Evolutionary conservation across 1,140 invertebrate species (phyloP), one percentile per base, ranked within the genome.

Genomic region (Tetragonula clypearis): DNA sequence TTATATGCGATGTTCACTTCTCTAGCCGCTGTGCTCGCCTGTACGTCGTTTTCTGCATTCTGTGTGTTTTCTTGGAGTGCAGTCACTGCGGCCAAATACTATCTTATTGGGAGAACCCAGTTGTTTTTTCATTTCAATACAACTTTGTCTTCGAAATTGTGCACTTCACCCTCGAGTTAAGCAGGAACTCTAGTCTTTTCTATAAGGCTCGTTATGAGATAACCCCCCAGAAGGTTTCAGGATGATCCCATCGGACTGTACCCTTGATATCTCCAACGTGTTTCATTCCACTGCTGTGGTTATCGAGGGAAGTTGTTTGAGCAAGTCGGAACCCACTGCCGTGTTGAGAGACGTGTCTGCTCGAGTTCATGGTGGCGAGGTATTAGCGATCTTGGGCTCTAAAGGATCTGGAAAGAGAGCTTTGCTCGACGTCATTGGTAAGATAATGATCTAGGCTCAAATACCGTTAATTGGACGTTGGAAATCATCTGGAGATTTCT

Each of bases 331-430:
- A 58, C 92, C 94, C 0, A 95, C 94, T 11, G 91, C 94, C 8
- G 98, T 99, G 68, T 95, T 99, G 1, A 98, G 98, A 95, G 98
- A 99, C 96, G 97, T 99, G 8, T 98, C 98, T 21, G 96, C 99
- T 73, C 97, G 97, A 84, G 98, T 99, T 0, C 97, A 98, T 92
- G 97, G 98, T 69, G 98, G 98, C 21, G 98, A 99, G 95, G 98
- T 99, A 65, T 96, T 98, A 90, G 98, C 98, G 30, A 97, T 99
- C 84, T 95, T 99, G 14, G 98, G 98, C 14, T 99, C 98, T 0
- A 99, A 99, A 96, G 98, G 98, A 96, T 98, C 98, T 87, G 98
- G 98, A 0, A 99, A 99, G 93, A 95, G 98, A 79, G 98, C 98
- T 1, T 95, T 99, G 3, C 94, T 99, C 9, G 98, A 99, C 92